These are phyloP conservation scores for Penaeus japonicus DNA, from an alignment of 1,140 invertebrate genomes.

Conservation along the genomic window DNA sequence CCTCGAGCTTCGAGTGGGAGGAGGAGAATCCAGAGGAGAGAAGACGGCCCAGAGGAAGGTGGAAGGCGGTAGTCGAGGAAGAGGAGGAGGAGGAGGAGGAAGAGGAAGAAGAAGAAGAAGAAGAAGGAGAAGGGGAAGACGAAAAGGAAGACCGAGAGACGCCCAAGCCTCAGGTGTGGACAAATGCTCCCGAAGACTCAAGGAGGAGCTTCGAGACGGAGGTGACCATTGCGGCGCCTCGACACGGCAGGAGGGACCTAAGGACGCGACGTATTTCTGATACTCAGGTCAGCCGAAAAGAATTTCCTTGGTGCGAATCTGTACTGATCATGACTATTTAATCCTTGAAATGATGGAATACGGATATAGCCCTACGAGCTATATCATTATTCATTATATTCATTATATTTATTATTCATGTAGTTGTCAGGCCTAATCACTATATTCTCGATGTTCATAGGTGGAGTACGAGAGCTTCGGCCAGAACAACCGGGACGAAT, in stretches of 20 bases:
- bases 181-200: not conserved
- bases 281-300: slow-evolving; percentile 24
- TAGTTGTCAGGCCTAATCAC: too few species aligned
- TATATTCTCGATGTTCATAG: not conserved
- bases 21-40: slow-evolving; percentile 36
- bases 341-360: too few species aligned
- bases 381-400: too few species aligned
- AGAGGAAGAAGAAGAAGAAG: not conserved
- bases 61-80: slow-evolving; percentile 29
- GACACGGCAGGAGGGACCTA: slow-evolving; percentile 11
- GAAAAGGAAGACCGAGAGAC: not conserved
- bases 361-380: too few species aligned
- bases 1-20: slow-evolving; percentile 51
- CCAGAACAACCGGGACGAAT: slow-evolving; percentile 28
- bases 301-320: not conserved
- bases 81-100: not conserved
- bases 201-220: slow-evolving; percentile 32
- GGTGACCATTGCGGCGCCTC: slow-evolving; percentile 21
- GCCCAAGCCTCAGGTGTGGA: not conserved
- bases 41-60: slow-evolving; percentile 17
- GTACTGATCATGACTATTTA: too few species aligned
- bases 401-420: too few species aligned
- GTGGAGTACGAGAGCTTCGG: slow-evolving; percentile 47
- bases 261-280: slow-evolving; percentile 47
- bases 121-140: not conserved